A percentile compares a stretch with the other conserved stretches of the same genome.
Evolutionary conservation across 2,797 vertebrate species (phyloP).

Genomic region (Cichlasoma orientale): DNA sequence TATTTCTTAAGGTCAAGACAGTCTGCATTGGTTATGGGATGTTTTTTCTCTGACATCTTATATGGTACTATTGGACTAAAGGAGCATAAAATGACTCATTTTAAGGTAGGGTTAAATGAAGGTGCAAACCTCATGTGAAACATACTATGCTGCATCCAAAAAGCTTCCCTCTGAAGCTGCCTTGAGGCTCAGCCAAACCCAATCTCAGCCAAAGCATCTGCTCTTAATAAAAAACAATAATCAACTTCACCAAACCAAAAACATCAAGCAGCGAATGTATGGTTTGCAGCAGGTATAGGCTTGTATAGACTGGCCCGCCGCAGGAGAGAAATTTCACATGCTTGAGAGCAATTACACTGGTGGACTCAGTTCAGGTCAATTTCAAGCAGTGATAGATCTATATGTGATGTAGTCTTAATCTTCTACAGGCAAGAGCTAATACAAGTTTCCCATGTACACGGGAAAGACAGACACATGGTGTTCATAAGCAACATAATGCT

Average conservation of each 20-base stretch:
- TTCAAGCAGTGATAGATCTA: slow-evolving; percentile 53
- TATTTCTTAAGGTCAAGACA: slow-evolving; percentile 13
- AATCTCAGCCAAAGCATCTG: slow-evolving; percentile 57
- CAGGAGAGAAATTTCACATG: slow-evolving; percentile 51
- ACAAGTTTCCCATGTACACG: slow-evolving; percentile 53
- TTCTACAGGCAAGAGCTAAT: slow-evolving; percentile 66
- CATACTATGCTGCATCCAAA: slow-evolving; percentile 19
- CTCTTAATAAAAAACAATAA: slow-evolving; percentile 65
- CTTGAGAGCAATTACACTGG: slow-evolving; percentile 40
- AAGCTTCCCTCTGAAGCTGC: slow-evolving; percentile 24
- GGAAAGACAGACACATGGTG: slow-evolving; percentile 70
- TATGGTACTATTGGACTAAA: slow-evolving; percentile 5
- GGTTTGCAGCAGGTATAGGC: slow-evolving; percentile 41
- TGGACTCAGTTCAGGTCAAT: slow-evolving; percentile 39
- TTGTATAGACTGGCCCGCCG: slow-evolving; percentile 32
- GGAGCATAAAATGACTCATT: slow-evolving; percentile 9
- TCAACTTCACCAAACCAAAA: slow-evolving; percentile 50
- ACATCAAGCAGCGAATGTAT: slow-evolving; percentile 35
- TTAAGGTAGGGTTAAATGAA: slow-evolving; percentile 22
- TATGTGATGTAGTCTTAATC: slow-evolving; percentile 58
- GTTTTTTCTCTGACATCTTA: not conserved
- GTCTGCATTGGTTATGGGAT: not conserved
- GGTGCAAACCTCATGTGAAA: slow-evolving; percentile 26
- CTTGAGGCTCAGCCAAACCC: slow-evolving; percentile 29
- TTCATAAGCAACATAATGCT: slow-evolving; percentile 68